Conservation (phyloP, 2,113 vertebrate genomes). For the Campylorhamphus procurvoides region DNA sequence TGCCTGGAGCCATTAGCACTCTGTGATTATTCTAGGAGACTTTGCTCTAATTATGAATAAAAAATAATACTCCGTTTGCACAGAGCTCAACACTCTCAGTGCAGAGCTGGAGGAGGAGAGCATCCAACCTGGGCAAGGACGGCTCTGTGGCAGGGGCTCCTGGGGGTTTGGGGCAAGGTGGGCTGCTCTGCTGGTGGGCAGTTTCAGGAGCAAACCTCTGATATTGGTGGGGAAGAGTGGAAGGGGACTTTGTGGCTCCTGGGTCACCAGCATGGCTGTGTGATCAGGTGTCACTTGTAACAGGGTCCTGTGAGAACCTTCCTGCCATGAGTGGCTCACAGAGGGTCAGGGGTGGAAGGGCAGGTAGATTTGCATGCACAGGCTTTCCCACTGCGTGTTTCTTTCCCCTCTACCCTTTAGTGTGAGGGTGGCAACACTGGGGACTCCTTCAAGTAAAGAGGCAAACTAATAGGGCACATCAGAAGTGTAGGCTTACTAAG, state of each 20-base stretch:
- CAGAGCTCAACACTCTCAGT: accelerated
- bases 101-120: not conserved
- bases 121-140: not conserved
- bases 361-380: not conserved
- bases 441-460: not conserved
- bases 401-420: not conserved
- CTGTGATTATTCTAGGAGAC: not conserved
- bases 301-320: not conserved
- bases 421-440: not conserved
- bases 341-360: not conserved
- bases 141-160: accelerated
- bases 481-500: not conserved
- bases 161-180: not conserved
- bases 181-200: not conserved
- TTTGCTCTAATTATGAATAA: not conserved
- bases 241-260: not conserved
- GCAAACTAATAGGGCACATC: not conserved
- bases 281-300: accelerated
- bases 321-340: not conserved
- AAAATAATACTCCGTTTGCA: accelerated
- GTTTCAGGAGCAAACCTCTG: not conserved
- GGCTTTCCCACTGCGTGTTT: not conserved
- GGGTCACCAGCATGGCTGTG: accelerated
- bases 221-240: not conserved
- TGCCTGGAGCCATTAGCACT: not conserved